Evolutionary conservation across 2,888 invertebrate species (phyloP), one percentile per base, ranked within the genome.

Genomic region (Beris morrisii): DNA sequence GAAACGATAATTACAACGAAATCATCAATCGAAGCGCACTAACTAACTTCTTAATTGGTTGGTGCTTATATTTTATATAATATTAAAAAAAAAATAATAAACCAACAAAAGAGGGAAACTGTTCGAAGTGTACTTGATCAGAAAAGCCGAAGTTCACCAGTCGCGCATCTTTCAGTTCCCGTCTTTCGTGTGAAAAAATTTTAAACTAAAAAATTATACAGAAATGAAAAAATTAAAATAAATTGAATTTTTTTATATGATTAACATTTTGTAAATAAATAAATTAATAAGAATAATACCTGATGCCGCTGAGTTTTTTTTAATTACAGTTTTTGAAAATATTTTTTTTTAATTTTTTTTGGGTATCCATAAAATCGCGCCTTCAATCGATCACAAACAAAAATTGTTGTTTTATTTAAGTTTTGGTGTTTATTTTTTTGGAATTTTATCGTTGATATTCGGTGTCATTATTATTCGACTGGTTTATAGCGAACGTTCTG

Each of bases 201-300:
- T 52, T 9, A 38, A 38, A 38, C 38, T 38, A 38, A 61, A 50
- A 12, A 56, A 55, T 55, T 12, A 59, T 59, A 56, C 28, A 13
- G 31, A 48, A 48, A 38, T 4, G 45, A 58, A 52, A 61, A 57
- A 57, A 45, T 30, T 45, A 57, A 38, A 50, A 32, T 22, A n/a
- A 50, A 61, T 38, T 38, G 38, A 38, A 43, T 28, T 52, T 61
- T 12, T 52, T 15, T 50, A 43, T 50, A 59, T 38, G 45, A 61
- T 61, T 50, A 48, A 50, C 48, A 48, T 61, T 61, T 50, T 22
- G 22, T 56, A 30, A 44, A 66, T 61, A 66, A 63, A 43, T 54
- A 67, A 67, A 67, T 67, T 55, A 67, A 67, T 66, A 61, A 65
- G 61, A 61, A 66, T 69, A 69, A 69, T 70, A 70, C 69, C 69